Base-by-base conservation (phyloP, 2,113 vertebrate genomes). In the Carassius carassius region DNA sequence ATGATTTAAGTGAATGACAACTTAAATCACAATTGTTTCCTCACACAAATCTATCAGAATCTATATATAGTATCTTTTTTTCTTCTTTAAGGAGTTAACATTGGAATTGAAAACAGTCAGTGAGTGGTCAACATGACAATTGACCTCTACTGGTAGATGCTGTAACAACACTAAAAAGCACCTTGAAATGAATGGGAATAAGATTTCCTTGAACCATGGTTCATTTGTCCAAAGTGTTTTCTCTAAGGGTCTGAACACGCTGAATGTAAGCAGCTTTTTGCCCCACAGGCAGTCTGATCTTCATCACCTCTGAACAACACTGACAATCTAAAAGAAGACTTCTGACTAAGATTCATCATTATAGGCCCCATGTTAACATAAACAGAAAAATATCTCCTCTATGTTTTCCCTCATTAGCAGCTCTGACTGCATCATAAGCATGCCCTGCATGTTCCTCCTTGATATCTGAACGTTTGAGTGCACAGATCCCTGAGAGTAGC, bases 271-370 rank as follows among this genome's bases (percentile, higher is more conserved):
- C 32, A 19, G 67, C 67, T 21, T 70, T 70, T 37, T 70, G 32
- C 9, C 67, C 67, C 3, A 21, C 32, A 17, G 67, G 72, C 82
- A 73, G 37, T 72, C 80, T 79, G 81, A 21, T 83, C 54, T 74
- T 79, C 54, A 83, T 86, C 81, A 62, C 81, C 54, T 84, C 81
- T 63, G 76, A 86, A 32, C 82, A 79, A 67, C 9, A 32, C 86
- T 56, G 67, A 54, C 63, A 82, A 58, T 23, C 58, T 49, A 41
- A 49, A 37, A 65, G 23, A 9, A 9, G 76, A 82, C 69, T 49
- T 41, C 72, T 84, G 29, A 80, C 51, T 73, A 29, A 10, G 56
- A 58, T 62, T 81, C 23, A 41, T 72, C 60, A 73, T 78, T 67
- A 78, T 49, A 60, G 70, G 32, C 72, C 76, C 47, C 11, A 35